Evolutionary conservation across 2,888 invertebrate genomes (phyloP), one percentile per base, ranked within the genome.

Genomic region (Drosophila nr. perissopoda): DNA sequence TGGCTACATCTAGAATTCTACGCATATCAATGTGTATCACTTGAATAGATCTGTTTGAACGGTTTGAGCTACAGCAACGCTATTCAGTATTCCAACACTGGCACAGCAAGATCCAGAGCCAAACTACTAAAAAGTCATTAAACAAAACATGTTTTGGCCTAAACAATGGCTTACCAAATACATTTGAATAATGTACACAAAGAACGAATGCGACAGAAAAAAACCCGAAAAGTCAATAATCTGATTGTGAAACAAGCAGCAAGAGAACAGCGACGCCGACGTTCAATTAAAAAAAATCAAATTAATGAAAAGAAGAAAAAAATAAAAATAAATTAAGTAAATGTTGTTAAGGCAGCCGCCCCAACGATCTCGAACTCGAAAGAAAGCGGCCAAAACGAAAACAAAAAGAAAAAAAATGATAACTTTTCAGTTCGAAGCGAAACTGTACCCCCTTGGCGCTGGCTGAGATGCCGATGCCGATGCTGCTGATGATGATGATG

Each of bases 341-440:
- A 76, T 82, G 79, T 73, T 73, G 71, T 74, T 73, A 68, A 72
- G 70, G 58, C 71, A 62, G 73, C 58, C 66, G 67, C 64, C 59
- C 62, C 74, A 71, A 42, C 53, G 45, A 80, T 72, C 51, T 66
- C 70, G 36, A 69, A 57, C 74, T 64, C 68, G 70, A 85, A 86
- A 85, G 87, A 87, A 89, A 89, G 87, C 82, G 78, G 66, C 70
- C 68, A 75, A 71, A 72, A 82, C 77, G 77, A 78, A 81, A 73
- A 73, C 65, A 71, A 75, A 80, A 73, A 78, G 58, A 74, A 72
- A 73, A 71, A 69, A 83, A 83, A 82, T 83, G 64, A 87, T 89
- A 87, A 83, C 87, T 91, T 91, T 91, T 91, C 81, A 83, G 83
- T 91, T 89, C 83, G 81, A 79, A 82, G 86, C 91, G 90, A 90